These are phyloP conservation scores for Dendrolimus kikuchii DNA, from an alignment of 1,140 invertebrate genomes.

Conservation along the genomic window DNA sequence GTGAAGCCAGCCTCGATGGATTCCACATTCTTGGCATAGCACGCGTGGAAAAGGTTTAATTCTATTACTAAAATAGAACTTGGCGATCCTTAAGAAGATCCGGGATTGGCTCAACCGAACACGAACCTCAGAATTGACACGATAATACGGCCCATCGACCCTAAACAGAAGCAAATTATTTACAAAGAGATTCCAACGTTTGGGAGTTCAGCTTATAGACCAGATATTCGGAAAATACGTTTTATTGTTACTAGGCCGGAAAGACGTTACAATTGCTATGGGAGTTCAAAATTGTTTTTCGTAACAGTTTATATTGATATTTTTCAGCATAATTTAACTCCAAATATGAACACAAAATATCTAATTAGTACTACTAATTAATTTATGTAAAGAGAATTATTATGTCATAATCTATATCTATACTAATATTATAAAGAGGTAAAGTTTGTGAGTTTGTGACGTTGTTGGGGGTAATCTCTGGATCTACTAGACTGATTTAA, in stretches of 20 bases:
- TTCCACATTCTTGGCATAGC: constrained; percentile 12
- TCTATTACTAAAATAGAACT: constrained; percentile 25
- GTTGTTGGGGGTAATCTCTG: too few species aligned
- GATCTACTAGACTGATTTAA: too few species aligned
- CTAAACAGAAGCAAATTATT: constrained; percentile 17
- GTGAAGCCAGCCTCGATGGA: constrained; percentile 15
- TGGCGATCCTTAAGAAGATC: constrained; percentile 25
- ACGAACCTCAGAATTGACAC: constrained; percentile 21
- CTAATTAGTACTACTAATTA: too few species aligned
- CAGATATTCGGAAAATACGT: constrained; percentile 3
- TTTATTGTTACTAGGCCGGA: neutral
- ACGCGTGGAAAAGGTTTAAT: constrained; percentile 18
- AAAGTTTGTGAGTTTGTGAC: too few species aligned
- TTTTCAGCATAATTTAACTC: too few species aligned
- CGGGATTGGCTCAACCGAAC: constrained; percentile 18
- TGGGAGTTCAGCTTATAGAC: neutral
- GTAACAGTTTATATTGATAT: too few species aligned
- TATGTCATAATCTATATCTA: too few species aligned
- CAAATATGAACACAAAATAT: too few species aligned
- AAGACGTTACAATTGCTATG: too few species aligned
- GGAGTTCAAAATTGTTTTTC: too few species aligned
- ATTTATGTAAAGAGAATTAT: too few species aligned
- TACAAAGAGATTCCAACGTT: constrained; percentile 23
- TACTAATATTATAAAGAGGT: too few species aligned
- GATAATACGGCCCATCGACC: constrained; percentile 24